A percentile compares a stretch with the other conserved stretches of the same genome.
These are phyloP conservation scores for Bugulina stolonifera DNA, from an alignment of 2,888 invertebrate species.

Conservation along the genomic window DNA sequence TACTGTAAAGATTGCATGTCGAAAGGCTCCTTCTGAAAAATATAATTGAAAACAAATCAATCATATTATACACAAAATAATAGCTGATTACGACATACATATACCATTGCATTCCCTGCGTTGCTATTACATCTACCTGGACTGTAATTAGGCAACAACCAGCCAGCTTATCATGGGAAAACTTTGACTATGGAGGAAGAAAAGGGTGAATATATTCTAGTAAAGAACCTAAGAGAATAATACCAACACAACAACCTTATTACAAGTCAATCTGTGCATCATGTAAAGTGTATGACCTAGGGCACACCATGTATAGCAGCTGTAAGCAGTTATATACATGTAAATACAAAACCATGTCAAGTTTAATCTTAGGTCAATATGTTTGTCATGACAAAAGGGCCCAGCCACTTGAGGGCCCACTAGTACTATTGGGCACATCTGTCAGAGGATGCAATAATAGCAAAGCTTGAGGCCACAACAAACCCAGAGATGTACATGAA, in stretches of 20 bases:
- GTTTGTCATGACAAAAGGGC: background rate
- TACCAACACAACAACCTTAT: background rate
- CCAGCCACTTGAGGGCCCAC: background rate
- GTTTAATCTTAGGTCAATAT: background rate
- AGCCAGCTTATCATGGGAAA: too few relatives aligned
- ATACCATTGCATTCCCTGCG: background rate
- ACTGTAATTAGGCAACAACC: too few relatives aligned
- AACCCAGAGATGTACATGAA: too few relatives aligned
- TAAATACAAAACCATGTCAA: too few relatives aligned
- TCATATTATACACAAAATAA: background rate
- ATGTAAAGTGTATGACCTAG: too few relatives aligned
- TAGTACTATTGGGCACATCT: background rate
- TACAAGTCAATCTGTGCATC: too few relatives aligned
- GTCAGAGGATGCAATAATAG: too few relatives aligned
- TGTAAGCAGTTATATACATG: too few relatives aligned
- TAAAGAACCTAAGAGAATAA: background rate
- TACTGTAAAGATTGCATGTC: slow-evolving; percentile 34
- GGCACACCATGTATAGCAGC: too few relatives aligned
- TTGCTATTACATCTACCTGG: too few relatives aligned
- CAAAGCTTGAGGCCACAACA: too few relatives aligned
- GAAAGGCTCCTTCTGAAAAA: slow-evolving; percentile 44
- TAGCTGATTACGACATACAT: background rate
- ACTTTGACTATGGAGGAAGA: too few relatives aligned
- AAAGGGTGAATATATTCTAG: background rate
- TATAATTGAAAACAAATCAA: slow-evolving; percentile 29